Evolutionary conservation across 2,113 vertebrate species (phyloP).

Genomic region (Erpornis zantholeuca): DNA sequence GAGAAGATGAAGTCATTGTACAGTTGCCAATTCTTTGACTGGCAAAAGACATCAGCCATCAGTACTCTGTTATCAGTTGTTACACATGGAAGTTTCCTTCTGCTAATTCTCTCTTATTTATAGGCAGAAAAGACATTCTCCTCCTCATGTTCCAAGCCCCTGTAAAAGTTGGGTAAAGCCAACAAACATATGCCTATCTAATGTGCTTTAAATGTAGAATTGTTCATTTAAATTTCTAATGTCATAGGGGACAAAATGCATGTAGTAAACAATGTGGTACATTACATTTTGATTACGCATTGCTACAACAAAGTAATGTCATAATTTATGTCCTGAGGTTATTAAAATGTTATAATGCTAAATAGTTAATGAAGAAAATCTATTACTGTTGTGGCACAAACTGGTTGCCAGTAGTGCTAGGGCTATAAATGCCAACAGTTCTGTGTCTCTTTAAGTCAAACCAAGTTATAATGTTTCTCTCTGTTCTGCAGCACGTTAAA

Average conservation of each 20-base stretch:
- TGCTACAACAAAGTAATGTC: background rate
- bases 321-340: background rate
- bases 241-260: accelerated
- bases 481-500: background rate
- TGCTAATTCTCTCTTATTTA: background rate
- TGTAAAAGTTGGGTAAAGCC: background rate
- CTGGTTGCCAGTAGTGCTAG: background rate
- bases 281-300: background rate
- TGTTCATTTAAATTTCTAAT: background rate
- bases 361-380: background rate
- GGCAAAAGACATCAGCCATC: background rate
- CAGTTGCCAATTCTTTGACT: background rate
- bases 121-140: background rate
- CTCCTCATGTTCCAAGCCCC: background rate
- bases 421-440: background rate
- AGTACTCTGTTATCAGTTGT: background rate
- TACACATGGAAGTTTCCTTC: background rate
- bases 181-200: background rate
- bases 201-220: background rate
- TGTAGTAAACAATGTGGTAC: background rate
- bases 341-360: slow-evolving; percentile 6
- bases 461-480: background rate
- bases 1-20: background rate
- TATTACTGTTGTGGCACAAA: background rate
- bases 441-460: background rate